These are phyloP conservation scores for Mnemiopsis leidyi DNA, from an alignment of 37 sponge, comb jelly and placozoan species.

Conservation along the genomic window DNA sequence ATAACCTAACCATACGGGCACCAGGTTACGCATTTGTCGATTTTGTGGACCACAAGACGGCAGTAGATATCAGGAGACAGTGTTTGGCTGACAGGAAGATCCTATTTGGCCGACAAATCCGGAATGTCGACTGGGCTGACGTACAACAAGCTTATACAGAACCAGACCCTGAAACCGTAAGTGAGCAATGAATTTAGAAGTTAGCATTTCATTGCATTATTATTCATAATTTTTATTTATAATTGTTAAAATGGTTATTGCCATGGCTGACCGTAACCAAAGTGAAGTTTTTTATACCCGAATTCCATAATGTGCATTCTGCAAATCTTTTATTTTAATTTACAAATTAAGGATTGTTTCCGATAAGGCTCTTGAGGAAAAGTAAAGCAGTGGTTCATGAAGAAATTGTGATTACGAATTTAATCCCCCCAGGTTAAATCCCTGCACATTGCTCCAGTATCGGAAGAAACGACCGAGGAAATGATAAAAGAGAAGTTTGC, in stretches of 20 bases:
- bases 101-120: neutral
- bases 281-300: no score
- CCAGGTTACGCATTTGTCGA: conserved; percentile 63
- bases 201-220: neutral
- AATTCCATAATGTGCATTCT: no score
- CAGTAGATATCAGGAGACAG: neutral
- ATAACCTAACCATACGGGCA: neutral
- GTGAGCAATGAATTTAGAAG: neutral
- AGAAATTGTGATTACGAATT: no score
- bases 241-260: no score
- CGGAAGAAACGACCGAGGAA: conserved; percentile 35
- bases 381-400: no score
- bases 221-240: neutral
- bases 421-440: conserved; percentile 30
- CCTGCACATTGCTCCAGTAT: conserved; percentile 8
- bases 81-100: conserved; percentile 17
- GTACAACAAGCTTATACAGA: neutral
- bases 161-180: neutral
- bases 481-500: conserved; percentile 24
- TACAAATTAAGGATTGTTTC: no score
- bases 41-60: conserved; percentile 31
- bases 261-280: no score
- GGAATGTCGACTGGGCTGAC: conserved; percentile 63
- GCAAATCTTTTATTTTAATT: no score
- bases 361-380: no score